Evolutionary conservation across 2,113 vertebrate species (phyloP), one percentile per base, ranked within the genome.

Genomic region (Myrmecobius fasciatus): DNA sequence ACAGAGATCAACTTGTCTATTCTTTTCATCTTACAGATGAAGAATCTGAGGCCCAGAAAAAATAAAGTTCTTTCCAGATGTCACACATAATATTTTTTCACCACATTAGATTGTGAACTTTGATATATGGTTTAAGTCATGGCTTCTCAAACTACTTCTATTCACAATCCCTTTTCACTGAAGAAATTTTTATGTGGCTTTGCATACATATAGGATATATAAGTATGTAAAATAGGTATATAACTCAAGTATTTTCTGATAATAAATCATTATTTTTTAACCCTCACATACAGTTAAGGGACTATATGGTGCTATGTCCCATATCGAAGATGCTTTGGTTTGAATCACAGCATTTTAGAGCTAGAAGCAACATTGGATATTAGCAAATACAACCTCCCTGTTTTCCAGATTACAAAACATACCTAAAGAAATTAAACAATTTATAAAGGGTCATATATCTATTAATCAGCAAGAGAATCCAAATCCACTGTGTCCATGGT

Each of bases 351-450:
- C 53, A 22, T 17, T 12, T 26, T 28, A 47, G 47, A 49, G 8
- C 46, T 48, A 22, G 46, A 52, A 52, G 12, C 36, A 94, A 46
- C 25, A 53, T 52, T 89, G 51, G 22, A 48, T 52, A 43, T 22
- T 92, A 31, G 67, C 92, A 60, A 89, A 43, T 60, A 95, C 36
- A 96, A 43, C 8, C 53, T 92, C 22, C 53, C 90, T 89, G 25
- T 94, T 94, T 88, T 94, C 90, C 90, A 88, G 52, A 83, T 7
- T 17, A 88, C 46, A 52, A 92, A 75, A 90, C 88, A 83, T 20
- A 48, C 31, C 90, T 28, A 46, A 22, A 28, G 47, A 92, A 20
- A 25, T 91, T 28, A 92, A 83, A 25, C 60, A 88, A 52, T 96
- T 60, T 94, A 53, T 52, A 43, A 25, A 43, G 92, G 52, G 10